Evolutionary conservation across 2,797 vertebrate genomes (phyloP).

Genomic region (Poecilia velifera): DNA sequence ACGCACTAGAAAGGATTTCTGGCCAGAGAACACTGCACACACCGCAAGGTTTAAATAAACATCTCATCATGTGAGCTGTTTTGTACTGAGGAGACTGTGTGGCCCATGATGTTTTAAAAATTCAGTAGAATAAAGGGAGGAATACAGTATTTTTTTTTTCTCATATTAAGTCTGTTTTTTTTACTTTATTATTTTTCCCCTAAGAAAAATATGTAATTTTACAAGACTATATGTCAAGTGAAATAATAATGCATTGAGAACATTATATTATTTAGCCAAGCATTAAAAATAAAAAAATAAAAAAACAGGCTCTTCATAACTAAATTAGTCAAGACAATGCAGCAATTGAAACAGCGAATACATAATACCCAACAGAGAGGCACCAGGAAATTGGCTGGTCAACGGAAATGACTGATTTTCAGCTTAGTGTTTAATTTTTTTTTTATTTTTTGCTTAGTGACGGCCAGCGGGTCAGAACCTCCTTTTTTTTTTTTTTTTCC

Average conservation of each 20-base stretch:
- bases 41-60: background rate
- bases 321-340: background rate
- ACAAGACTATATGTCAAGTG: background rate
- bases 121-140: background rate
- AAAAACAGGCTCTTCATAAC: background rate
- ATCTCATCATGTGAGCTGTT: background rate
- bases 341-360: no score
- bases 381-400: background rate
- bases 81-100: background rate
- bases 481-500: background rate
- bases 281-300: no score
- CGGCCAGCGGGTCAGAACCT: background rate
- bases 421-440: background rate
- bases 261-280: background rate
- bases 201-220: background rate
- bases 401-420: background rate
- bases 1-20: conserved; percentile 5
- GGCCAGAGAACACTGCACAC: background rate
- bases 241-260: background rate
- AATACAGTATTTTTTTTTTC: background rate
- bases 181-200: background rate
- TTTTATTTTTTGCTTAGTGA: background rate
- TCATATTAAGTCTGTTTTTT: background rate
- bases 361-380: background rate
- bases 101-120: background rate